Conservation (phyloP, 2,797 vertebrate species). For the Paramormyrops hopkinsi region DNA sequence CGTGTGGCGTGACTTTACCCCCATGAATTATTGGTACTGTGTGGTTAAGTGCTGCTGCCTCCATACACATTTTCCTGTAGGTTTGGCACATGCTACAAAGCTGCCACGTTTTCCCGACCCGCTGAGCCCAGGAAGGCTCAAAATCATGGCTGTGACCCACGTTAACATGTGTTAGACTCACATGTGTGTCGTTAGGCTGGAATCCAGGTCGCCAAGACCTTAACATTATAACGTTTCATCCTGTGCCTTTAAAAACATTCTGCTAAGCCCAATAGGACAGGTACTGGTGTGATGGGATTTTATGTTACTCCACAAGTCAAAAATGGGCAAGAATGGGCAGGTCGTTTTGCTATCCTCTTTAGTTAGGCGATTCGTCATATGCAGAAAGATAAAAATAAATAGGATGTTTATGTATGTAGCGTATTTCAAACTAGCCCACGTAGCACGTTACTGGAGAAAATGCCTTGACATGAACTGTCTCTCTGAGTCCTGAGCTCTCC, state of each 20-base stretch:
- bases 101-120: not conserved
- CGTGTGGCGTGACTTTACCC: not conserved
- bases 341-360: not conserved
- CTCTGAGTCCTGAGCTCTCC: not conserved
- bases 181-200: not conserved
- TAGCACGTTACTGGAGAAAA: not conserved
- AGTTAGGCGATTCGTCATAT: not conserved
- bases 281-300: not conserved
- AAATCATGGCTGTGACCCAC: not conserved
- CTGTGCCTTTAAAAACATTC: not conserved
- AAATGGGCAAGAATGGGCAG: not conserved
- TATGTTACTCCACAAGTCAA: not conserved
- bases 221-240: not conserved
- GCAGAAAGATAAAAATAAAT: not conserved
- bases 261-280: slow-evolving; percentile 11
- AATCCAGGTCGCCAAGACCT: not conserved
- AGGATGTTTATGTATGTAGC: not conserved
- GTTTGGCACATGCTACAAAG: not conserved
- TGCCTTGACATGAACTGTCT: not conserved
- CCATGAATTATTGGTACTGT: not conserved
- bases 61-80: not conserved
- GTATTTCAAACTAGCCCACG: not conserved
- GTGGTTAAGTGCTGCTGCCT: not conserved
- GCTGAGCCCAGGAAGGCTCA: not conserved
- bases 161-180: not conserved